Evolutionary conservation across 2,113 vertebrate species (phyloP).

Genomic region (Anoplopoma fimbria): DNA sequence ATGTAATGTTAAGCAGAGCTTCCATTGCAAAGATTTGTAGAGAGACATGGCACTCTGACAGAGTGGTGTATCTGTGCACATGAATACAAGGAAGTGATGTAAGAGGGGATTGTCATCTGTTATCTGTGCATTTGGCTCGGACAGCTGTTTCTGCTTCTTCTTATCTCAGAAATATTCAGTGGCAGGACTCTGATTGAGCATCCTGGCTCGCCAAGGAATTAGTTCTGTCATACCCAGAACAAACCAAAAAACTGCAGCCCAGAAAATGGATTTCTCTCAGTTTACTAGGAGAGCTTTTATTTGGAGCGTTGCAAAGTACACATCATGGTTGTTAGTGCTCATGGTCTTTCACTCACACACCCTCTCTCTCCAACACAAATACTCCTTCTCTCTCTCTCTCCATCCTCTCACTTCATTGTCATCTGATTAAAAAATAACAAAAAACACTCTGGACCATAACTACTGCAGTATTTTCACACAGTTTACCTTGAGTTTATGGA

Average conservation of each 20-base stretch:
- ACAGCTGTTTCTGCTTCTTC: conserved; percentile 40
- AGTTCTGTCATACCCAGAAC: conserved; percentile 43
- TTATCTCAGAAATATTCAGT: conserved; percentile 35
- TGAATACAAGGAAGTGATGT: conserved; percentile 55
- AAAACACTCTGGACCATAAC: conserved; percentile 28
- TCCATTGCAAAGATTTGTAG: conserved; percentile 2
- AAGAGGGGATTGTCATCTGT: conserved; percentile 51
- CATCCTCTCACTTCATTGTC: conserved; percentile 26
- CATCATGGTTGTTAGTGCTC: conserved; percentile 64
- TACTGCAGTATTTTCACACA: conserved; percentile 22
- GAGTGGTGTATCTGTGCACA: background rate
- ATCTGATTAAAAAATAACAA: conserved; percentile 23
- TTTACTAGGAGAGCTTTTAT: conserved; percentile 78
- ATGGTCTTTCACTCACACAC: conserved; percentile 47
- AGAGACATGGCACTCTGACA: background rate
- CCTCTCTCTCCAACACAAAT: conserved; percentile 33
- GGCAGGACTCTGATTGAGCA: conserved; percentile 54
- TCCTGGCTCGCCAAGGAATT: conserved; percentile 45
- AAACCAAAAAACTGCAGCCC: conserved; percentile 41
- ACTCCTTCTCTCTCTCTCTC: conserved; percentile 22
- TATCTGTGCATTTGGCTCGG: conserved; percentile 28
- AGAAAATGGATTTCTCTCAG: conserved; percentile 71
- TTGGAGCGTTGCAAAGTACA: conserved; percentile 77
- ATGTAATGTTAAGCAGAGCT: conserved; percentile 8
- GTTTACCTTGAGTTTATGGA: conserved; percentile 28